Percentiles rank a stretch among this genome's conserved stretches.
These are phyloP conservation scores for Microcebus tavaratra DNA, from an alignment of 2,113 vertebrate species.

Conservation along the genomic window DNA sequence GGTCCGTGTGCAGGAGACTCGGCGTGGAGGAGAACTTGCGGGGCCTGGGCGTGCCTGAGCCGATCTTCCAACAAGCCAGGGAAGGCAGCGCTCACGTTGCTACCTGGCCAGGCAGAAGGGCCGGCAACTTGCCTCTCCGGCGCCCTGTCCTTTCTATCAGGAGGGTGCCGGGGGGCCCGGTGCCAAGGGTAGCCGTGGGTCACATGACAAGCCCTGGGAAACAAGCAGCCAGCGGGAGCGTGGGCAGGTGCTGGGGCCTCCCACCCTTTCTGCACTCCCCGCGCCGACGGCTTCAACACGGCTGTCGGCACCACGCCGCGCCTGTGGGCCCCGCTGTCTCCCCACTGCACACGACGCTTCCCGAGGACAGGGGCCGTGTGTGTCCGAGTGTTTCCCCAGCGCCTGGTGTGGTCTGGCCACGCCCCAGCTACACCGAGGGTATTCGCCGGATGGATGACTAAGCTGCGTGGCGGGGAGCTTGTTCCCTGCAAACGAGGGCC, in stretches of 20 bases:
- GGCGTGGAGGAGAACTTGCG: rapidly evolving
- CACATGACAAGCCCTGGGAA: not conserved
- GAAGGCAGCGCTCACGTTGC: rapidly evolving
- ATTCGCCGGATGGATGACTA: too few species aligned
- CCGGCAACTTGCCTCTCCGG: rapidly evolving
- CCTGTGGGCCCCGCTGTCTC: rapidly evolving
- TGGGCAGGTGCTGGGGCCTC: rapidly evolving
- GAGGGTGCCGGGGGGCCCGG: too few species aligned
- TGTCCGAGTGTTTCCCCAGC: too few species aligned
- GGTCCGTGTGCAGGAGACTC: not conserved
- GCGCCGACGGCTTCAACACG: rapidly evolving
- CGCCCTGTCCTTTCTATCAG: not conserved
- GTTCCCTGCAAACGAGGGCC: not conserved
- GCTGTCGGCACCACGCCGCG: rapidly evolving
- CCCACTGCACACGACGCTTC: rapidly evolving
- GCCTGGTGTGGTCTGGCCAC: rapidly evolving
- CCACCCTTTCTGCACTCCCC: rapidly evolving
- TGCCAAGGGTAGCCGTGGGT: not conserved
- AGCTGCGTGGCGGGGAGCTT: not conserved
- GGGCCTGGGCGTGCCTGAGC: rapidly evolving
- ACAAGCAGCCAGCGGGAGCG: rapidly evolving
- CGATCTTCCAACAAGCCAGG: not conserved
- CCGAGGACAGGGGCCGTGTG: not conserved
- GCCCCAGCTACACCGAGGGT: not conserved
- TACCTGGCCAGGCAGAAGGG: not conserved